phyloP scores from a whole-genome alignment of 2,797 vertebrate genomes.

The Lacerta bilineata region DNA sequence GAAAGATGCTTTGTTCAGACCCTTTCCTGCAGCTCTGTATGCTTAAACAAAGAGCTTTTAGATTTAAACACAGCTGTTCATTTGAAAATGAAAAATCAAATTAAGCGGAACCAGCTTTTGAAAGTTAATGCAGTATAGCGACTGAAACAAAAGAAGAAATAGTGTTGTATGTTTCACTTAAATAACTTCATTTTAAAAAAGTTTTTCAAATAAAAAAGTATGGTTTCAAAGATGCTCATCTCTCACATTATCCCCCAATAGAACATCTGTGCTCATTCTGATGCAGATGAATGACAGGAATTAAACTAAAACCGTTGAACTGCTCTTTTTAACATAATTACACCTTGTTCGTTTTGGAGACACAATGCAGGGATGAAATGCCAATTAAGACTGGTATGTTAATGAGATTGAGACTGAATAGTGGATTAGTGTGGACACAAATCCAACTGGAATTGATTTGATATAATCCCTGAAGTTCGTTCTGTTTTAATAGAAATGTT shows the following conservation, averaged over 20 bases:
- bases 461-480: constrained; percentile 75
- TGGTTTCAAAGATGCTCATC: constrained; percentile 76
- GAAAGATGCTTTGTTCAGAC: constrained; percentile 79
- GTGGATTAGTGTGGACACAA: constrained; percentile 73
- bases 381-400: constrained; percentile 83
- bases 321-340: constrained; percentile 83
- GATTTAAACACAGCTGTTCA: constrained; percentile 86
- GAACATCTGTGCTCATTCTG: constrained; percentile 84
- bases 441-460: constrained; percentile 75
- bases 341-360: constrained; percentile 81
- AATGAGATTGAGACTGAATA: constrained; percentile 81
- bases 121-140: constrained; percentile 80
- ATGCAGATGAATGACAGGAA: constrained; percentile 80
- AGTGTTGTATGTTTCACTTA: constrained; percentile 79
- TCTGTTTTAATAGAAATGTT: constrained; percentile 71
- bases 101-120: constrained; percentile 82
- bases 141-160: constrained; percentile 80
- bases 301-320: constrained; percentile 72
- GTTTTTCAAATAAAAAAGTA: constrained; percentile 76
- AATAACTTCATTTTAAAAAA: constrained; percentile 79
- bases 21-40: constrained; percentile 78
- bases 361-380: constrained; percentile 83
- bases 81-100: constrained; percentile 84
- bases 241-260: constrained; percentile 70
- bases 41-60: constrained; percentile 84